Evolutionary conservation across 2,113 vertebrate species (phyloP), one percentile per base, ranked within the genome.

Genomic region (Alethe diademata): DNA sequence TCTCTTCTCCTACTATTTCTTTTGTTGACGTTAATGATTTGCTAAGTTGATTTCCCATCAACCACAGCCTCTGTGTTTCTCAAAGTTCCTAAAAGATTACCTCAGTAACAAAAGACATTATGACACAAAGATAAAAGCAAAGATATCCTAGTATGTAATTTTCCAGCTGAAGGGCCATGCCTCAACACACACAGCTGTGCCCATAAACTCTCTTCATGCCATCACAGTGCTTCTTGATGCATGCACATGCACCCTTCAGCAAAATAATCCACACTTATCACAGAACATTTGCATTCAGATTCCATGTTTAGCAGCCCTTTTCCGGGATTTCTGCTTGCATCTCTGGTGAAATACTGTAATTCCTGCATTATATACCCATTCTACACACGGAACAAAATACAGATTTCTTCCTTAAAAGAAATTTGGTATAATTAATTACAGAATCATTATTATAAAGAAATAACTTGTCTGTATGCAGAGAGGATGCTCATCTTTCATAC

Each of bases 21-120:
- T 74, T 87, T 57, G n/a, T 66, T 82, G 26, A 78, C 29, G 66
- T 95, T 91, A 95, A 94, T 88, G 38, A 94, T 92, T 96, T 66
- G 36, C 84, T 60, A 92, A 67, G 40, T 43, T 81, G 83, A 73
- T 64, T 94, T 83, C 42, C 36, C 23, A 12, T 87, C 78, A 89
- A 20, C 35, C 73, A 61, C 16, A 84, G 61, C 14, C 79, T 73
- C 69, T 10, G 25, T 70, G 40, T 67, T 94, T 91, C 65, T 73
- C 47, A 64, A 36, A 84, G 57, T 33, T 91, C 70, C 85, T 79
- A 78, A 66, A 87, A 91, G 94, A 82, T 71, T 58, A 57, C 53
- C 74, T n/a, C 38, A 88, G 45, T n/a, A 78, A 90, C 42, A 76
- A n/a, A 94, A 83, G 78, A 33, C 90, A 74, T 92, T 79, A 70